Percentiles rank a stretch among this genome's conserved stretches.
These are phyloP conservation scores for Eulemur rubriventer DNA, from an alignment of 2,797 vertebrate species.

Conservation along the genomic window DNA sequence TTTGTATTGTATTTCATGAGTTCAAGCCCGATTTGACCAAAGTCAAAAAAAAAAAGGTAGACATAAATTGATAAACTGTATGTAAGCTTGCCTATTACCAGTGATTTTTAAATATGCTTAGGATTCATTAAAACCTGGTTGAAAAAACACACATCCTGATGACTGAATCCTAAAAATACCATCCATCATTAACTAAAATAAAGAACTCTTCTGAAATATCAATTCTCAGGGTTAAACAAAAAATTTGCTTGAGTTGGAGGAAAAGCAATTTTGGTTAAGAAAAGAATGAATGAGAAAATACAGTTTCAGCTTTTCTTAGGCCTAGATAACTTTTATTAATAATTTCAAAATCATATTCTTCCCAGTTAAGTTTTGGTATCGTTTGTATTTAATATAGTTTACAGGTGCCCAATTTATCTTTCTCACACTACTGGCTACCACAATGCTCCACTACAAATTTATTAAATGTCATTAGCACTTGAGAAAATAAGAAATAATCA, in stretches of 20 bases:
- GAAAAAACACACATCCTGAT: conserved; percentile 10
- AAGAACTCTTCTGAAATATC: not conserved
- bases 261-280: conserved; percentile 51
- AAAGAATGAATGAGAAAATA: conserved; percentile 16
- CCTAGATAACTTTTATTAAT: conserved; percentile 24
- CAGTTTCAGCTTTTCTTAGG: conserved; percentile 8
- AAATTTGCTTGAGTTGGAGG: conserved; percentile 18
- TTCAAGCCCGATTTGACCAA: not conserved
- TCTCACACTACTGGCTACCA: conserved; percentile 3
- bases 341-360: conserved; percentile 48
- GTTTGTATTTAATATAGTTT: conserved; percentile 65
- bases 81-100: not conserved
- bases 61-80: not conserved
- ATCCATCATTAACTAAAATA: conserved; percentile 42
- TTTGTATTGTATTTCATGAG: conserved; percentile 29
- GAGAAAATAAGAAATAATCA: conserved; percentile 74
- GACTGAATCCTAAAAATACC: conserved; percentile 19
- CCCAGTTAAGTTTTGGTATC: conserved; percentile 56
- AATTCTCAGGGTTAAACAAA: conserved; percentile 30
- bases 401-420: conserved; percentile 42
- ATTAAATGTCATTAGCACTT: conserved; percentile 70
- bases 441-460: conserved; percentile 70
- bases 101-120: not conserved
- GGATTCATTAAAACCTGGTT: not conserved
- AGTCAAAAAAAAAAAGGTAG: not conserved